Evolutionary conservation across 1,140 invertebrate genomes (phyloP), one percentile per base, ranked within the genome.

Genomic region (Tribolium madens): DNA sequence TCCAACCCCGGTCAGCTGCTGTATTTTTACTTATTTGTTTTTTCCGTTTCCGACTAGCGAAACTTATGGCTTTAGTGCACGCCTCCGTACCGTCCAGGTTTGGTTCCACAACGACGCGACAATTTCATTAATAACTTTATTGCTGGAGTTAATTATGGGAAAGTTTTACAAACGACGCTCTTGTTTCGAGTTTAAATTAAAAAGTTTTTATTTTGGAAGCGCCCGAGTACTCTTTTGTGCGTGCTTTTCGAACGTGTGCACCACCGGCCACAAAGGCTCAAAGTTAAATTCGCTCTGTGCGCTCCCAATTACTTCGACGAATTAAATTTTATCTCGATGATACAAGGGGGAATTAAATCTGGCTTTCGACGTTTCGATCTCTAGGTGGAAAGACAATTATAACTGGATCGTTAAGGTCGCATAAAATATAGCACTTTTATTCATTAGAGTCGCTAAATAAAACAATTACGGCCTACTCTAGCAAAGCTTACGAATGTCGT

Each of bases 1-100:
- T 70, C 74, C 60, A 52, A 68, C 60, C 48, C 74, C 60, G 74
- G 52, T 52, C 74, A 69, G 73, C 64, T 69, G 74, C 36, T 70
- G 74, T 68, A 70, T 70, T 68, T 69, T 53, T 70, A 70, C 60
- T 76, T 76, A 76, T 76, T 76, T 76, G 74, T 76, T 76, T 76
- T 76, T 76, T 76, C 74, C 64, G 74, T 53, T 70, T 70, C 46
- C 21, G 60, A 47, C 60, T 52, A 31, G 64, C 36, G 7, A 50
- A 53, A 76, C 74, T 76, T 76, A 76, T 76, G 74, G 74, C 74
- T 36, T 76, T 70, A 15, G 52, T 52, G 21, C 60, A 69, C 74
- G 74, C 74, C 74, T 46, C 21, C 36, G 53, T 17, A 14, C 47
- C 31, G 15, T 17, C 21, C 15, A 71, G 6, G 33, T 15, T 46